These are phyloP conservation scores for Blennius ocellaris DNA, from an alignment of 2,113 vertebrate genomes.

Conservation along the genomic window DNA sequence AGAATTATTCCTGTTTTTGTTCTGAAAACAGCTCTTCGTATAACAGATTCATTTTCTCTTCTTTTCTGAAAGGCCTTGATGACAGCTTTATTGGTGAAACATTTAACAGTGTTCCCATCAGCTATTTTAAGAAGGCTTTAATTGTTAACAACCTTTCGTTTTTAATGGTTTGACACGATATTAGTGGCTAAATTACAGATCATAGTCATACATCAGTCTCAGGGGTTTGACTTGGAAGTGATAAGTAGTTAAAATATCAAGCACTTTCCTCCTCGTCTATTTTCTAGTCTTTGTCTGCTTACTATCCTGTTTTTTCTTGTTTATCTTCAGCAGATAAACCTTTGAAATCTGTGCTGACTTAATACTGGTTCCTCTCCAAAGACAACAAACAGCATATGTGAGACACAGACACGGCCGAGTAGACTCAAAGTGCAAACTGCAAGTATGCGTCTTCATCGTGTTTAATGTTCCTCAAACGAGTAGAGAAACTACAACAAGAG, in stretches of 20 bases:
- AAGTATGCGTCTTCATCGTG: not conserved
- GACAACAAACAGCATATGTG: constrained; percentile 19
- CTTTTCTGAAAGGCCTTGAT: constrained; percentile 36
- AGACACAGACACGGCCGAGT: constrained; percentile 1
- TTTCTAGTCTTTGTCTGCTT: not conserved
- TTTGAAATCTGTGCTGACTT: constrained; percentile 21
- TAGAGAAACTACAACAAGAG: not conserved
- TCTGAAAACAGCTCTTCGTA: constrained; percentile 50
- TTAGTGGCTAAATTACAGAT: constrained; percentile 24
- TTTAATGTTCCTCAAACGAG: not conserved
- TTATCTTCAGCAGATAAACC: constrained; percentile 19
- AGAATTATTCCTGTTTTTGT: constrained; percentile 45
- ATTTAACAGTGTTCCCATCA: constrained; percentile 46
- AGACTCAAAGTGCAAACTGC: not conserved
- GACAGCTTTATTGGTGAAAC: constrained; percentile 56
- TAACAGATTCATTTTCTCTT: constrained; percentile 24
- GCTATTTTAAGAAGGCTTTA: constrained; percentile 49
- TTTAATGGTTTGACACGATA: constrained; percentile 43
- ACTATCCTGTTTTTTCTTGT: constrained; percentile 1
- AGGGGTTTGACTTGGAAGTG: constrained; percentile 5
- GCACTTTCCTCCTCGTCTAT: constrained; percentile 6
- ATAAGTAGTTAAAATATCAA: constrained; percentile 5
- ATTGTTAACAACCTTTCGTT: constrained; percentile 44
- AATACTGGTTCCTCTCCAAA: constrained; percentile 19
- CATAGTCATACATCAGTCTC: constrained; percentile 15